Evolutionary conservation across 2,888 invertebrate genomes (phyloP), one percentile per base, ranked within the genome.

Genomic region (Sinohyriopsis cumingii): DNA sequence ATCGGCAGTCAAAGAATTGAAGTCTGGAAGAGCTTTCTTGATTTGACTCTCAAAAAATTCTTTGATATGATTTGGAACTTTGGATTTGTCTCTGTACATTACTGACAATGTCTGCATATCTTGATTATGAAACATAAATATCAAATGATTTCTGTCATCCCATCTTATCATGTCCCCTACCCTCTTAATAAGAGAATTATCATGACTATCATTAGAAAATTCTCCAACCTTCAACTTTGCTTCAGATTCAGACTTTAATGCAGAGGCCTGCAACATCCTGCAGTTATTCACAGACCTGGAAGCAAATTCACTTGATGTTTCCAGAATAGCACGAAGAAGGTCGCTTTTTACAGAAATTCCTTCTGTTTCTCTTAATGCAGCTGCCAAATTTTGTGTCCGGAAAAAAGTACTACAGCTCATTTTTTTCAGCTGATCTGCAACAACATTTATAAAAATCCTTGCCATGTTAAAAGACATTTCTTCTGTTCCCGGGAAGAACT

Each of bases 371-470:
- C 53, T 9, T 45, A 45, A 45, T 2, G 45, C 45, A 12, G 45
- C 3, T 45, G 1, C 1, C 45, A 45, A 45, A 45, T 45, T 1
- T 2, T 45, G 45, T 15, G 45, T 45, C 3, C 71, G 67, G 55
- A 83, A 83, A 65, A 78, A 84, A 19, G 74, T 61, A 69, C 82
- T 84, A 19, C 73, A 64, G 7, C 80, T 76, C 61, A 83, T 67
- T 66, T 80, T 84, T 55, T 82, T 84, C n/a, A 84, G 63, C 63
- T 84, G 82, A 63, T 83, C 82, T n/a, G 82, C 76, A 33, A 83
- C 68, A n/a, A 83, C 78, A 67, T 77, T 73, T 3, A 83, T 15
- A 55, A 81, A 81, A 18, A 72, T 75, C 25, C 77, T 69, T 3
- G 82, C 66, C 25, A 77, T 59, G 45, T 75, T 68, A 61, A 75